Evolutionary conservation across 1,140 invertebrate species (phyloP).

Genomic region (Schmidtea mediterranea): DNA sequence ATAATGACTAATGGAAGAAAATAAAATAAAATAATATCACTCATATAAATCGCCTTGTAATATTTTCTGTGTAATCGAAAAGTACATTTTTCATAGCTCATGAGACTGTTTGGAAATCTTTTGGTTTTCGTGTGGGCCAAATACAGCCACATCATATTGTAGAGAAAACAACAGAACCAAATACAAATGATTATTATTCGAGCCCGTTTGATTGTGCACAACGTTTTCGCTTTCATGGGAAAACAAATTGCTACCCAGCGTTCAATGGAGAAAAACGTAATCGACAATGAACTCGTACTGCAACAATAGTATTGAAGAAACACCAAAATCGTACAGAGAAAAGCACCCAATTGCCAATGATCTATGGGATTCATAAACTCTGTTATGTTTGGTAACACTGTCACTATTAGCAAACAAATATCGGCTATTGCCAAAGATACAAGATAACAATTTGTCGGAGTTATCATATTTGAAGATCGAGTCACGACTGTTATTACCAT

Average conservation of each 20-base stretch:
- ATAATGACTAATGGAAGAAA: too few species aligned
- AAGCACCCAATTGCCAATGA: not conserved
- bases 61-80: too few species aligned
- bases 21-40: too few species aligned
- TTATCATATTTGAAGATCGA: not conserved
- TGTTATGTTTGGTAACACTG: not conserved
- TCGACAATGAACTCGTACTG: constrained; percentile 14
- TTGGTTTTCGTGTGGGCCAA: too few species aligned
- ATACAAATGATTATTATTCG: constrained; percentile 44
- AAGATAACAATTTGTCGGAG: constrained; percentile 1
- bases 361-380: not conserved
- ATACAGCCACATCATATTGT: too few species aligned
- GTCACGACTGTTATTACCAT: not conserved
- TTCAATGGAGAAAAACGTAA: constrained; percentile 24
- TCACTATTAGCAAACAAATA: not conserved
- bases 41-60: too few species aligned
- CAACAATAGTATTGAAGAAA: constrained; percentile 1
- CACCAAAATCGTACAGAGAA: not conserved
- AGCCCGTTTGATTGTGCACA: constrained; percentile 38
- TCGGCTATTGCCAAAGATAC: not conserved
- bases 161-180: constrained; percentile 32
- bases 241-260: constrained; percentile 23
- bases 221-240: constrained; percentile 15
- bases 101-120: too few species aligned
- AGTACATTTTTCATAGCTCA: too few species aligned